phyloP scores from a whole-genome alignment of 2,797 vertebrate species.

The Aphelocoma californica region DNA sequence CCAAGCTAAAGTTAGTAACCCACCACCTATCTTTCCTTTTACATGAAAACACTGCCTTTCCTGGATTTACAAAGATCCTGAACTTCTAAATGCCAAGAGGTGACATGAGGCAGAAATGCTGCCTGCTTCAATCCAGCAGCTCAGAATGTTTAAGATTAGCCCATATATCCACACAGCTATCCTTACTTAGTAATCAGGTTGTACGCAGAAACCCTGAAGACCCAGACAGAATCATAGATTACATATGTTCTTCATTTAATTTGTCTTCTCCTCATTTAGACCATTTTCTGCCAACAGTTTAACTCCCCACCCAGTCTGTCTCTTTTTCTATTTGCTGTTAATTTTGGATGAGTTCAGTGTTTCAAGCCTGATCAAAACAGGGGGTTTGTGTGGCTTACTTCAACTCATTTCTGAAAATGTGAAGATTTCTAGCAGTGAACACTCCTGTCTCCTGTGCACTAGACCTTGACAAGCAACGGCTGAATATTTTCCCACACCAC shows the following conservation, averaged over 20 bases:
- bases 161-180: not conserved
- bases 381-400: not conserved
- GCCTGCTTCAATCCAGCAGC: not conserved
- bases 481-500: conserved; percentile 14
- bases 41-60: not conserved
- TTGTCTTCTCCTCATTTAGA: not conserved
- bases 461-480: not conserved
- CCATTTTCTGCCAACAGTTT: not conserved
- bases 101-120: not conserved
- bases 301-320: not conserved
- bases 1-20: not conserved
- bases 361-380: not conserved
- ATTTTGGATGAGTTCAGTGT: not conserved
- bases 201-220: not conserved
- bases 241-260: not conserved
- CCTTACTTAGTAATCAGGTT: not conserved
- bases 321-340: not conserved
- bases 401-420: not conserved
- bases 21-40: not conserved
- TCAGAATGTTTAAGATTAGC: not conserved
- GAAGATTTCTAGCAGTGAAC: not conserved
- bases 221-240: not conserved
- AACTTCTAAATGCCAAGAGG: not conserved
- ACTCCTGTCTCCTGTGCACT: not conserved
- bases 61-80: not conserved